Base-by-base conservation (phyloP, 2,113 vertebrate genomes). In the Gambusia affinis region DNA sequence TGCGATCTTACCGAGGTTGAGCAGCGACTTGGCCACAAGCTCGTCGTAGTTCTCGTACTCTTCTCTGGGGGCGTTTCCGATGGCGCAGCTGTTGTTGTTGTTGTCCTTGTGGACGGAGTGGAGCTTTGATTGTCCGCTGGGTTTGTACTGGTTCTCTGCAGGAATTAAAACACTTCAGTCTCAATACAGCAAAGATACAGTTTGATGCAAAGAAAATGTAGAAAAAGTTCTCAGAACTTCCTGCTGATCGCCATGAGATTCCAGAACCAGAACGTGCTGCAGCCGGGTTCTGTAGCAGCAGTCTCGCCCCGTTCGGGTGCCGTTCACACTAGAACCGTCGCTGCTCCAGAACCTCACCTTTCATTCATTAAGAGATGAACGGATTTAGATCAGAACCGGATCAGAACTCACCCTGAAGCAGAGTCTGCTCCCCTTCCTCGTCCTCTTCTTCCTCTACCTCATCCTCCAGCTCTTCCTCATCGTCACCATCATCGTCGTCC, bases 21-120 rank as follows among this genome's bases (percentile, higher is more conserved):
- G 94, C 88, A 99, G 93, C 22, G 98, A 99, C 92, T 99, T 99
- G 91, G 98, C 98, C 75, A 99, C 97, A 87, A 99, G 96, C 93
- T 99, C 97, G 64, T 99, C 98, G 24, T 99, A 99, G 93, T 99
- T 98, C 89, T 99, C 97, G 63, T 98, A 99, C 78, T 99, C 98
- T 42, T 98, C 94, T 4, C 77, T 93, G 73, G 78, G 60, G 31
- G 35, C 70, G 60, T 30, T 66, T 0, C 73, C 77, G 0, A 76
- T 24, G 72, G 67, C 12, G 35, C 81, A 76, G 73, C 72, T 84
- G 86, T 97, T 89, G 84, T 96, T 96, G 94, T 96, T 96, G 89
- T 96, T 94, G 67, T 98, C 96, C 92, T 97, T 97, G 74, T 97
- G 97, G 37, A 92, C 90, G 90, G 96, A 70, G 85, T 94, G 84